phyloP scores from a whole-genome alignment of 2,797 vertebrate genomes.

The Tolypeutes matacus region DNA sequence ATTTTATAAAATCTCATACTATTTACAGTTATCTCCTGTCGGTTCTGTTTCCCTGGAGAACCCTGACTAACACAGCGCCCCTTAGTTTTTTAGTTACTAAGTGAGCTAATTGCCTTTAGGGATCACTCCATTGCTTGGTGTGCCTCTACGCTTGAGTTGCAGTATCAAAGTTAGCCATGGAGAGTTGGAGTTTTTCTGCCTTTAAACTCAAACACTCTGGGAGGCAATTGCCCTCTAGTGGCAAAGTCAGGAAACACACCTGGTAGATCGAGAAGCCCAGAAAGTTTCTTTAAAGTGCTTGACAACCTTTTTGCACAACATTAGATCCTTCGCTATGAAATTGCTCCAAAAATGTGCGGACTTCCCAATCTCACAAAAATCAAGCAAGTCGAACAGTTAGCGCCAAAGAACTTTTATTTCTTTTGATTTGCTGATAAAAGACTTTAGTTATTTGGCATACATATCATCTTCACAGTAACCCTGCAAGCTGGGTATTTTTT shows the following conservation, averaged over 20 bases:
- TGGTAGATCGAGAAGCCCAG: background rate
- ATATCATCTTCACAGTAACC: background rate
- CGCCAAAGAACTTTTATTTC: background rate
- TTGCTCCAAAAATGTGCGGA: background rate
- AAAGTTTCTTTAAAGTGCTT: background rate
- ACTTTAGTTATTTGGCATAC: background rate
- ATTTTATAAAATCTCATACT: too few relatives aligned
- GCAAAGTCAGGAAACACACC: background rate
- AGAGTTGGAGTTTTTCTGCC: background rate
- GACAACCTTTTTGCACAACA: background rate
- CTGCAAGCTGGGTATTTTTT: background rate
- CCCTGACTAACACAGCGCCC: too few relatives aligned
- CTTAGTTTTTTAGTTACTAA: background rate
- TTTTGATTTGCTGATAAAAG: background rate
- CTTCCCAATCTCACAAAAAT: background rate
- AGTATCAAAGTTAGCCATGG: background rate
- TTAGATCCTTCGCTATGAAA: background rate
- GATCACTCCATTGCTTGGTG: background rate
- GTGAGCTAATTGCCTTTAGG: background rate
- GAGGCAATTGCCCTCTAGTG: slow-evolving; percentile 64
- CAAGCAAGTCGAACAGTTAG: background rate
- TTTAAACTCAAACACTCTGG: background rate
- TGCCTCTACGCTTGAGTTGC: background rate
- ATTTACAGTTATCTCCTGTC: too few relatives aligned
- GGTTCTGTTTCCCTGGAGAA: too few relatives aligned